Conservation (phyloP, 2,113 vertebrate species). For the Megaceryle maxima region DNA sequence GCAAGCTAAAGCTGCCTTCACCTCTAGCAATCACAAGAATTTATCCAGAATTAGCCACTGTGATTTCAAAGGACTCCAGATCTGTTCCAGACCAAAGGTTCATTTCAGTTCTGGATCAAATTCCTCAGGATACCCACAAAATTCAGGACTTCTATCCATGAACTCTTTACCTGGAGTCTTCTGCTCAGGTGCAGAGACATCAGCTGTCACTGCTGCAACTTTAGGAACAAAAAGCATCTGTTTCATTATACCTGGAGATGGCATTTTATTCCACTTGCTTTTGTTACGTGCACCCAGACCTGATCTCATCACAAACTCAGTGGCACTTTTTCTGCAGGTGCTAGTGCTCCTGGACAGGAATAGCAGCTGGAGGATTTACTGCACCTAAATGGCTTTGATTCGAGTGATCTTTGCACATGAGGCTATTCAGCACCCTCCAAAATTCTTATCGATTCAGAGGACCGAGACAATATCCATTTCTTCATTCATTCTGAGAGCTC, state of each 20-base stretch:
- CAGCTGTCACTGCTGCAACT: background rate
- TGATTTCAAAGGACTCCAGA: background rate
- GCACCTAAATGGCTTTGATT: background rate
- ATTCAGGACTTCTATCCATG: background rate
- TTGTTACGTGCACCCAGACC: background rate
- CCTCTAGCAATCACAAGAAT: background rate
- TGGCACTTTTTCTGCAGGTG: background rate
- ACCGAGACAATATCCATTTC: background rate
- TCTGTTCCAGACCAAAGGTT: background rate
- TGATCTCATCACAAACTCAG: background rate
- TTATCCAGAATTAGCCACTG: background rate
- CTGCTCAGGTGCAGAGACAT: conserved; percentile 3
- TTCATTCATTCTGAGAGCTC: background rate
- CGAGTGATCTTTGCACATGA: background rate
- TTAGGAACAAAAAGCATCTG: conserved; percentile 21
- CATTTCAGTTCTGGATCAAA: background rate
- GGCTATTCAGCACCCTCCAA: background rate
- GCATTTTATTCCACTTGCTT: background rate
- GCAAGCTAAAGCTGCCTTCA: background rate
- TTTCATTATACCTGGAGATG: background rate
- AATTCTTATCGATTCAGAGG: background rate
- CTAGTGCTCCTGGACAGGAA: background rate
- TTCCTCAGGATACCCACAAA: background rate
- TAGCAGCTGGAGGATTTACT: background rate
- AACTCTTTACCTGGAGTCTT: conserved; percentile 33